Evolutionary conservation across 1,140 invertebrate genomes (phyloP).

Genomic region (Mizuhopecten yessoensis): DNA sequence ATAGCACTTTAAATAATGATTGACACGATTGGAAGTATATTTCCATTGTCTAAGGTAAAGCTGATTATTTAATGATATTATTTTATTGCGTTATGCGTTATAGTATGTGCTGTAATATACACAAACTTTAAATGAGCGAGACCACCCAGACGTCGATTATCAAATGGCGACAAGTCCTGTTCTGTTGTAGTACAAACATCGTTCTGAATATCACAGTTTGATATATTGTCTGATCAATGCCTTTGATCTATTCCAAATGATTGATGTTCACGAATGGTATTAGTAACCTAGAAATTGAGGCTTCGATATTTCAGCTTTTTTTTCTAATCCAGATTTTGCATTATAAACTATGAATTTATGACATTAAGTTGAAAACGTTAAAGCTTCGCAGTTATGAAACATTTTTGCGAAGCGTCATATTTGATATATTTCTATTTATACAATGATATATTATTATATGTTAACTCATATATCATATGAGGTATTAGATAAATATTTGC

Average conservation of each 20-base stretch:
- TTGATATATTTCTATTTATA: too few relatives aligned
- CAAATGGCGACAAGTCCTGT: background rate
- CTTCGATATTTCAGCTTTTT: background rate
- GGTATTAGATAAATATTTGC: too few relatives aligned
- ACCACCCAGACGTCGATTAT: background rate
- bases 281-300: background rate
- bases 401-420: too few relatives aligned
- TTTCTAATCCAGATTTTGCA: background rate
- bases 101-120: background rate
- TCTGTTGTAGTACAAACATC: background rate
- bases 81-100: too few relatives aligned
- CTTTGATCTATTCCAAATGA: background rate
- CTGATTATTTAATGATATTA: too few relatives aligned
- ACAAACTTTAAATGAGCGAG: background rate
- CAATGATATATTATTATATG: too few relatives aligned
- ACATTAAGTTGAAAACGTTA: too few relatives aligned
- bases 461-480: too few relatives aligned
- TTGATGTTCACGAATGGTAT: background rate
- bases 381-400: too few relatives aligned
- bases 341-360: background rate
- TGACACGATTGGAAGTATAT: too few relatives aligned
- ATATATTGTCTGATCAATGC: background rate
- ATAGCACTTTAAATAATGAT: too few relatives aligned
- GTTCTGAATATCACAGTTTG: background rate
- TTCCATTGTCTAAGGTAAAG: too few relatives aligned